These are phyloP conservation scores for Papilio machaon DNA, from an alignment of 1,140 invertebrate species.

Conservation along the genomic window DNA sequence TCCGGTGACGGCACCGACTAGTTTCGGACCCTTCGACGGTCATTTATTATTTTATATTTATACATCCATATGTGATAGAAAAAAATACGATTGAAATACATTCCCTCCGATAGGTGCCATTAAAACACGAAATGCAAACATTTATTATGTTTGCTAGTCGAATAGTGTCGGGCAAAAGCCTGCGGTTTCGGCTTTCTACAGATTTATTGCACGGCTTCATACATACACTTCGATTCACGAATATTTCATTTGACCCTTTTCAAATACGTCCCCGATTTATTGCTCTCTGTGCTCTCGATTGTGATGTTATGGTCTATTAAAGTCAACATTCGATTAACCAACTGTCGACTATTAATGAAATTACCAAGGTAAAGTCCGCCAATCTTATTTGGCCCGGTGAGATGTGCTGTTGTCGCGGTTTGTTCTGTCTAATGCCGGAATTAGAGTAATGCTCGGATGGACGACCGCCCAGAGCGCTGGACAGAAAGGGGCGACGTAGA, in stretches of 20 bases:
- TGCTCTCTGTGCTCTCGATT: not conserved
- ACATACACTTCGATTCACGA: conserved; percentile 24
- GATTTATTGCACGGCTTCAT: conserved; percentile 17
- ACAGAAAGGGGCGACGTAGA: no score
- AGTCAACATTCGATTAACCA: not conserved
- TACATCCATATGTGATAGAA: not conserved
- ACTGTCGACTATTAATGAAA: not conserved
- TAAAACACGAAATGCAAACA: conserved; percentile 9
- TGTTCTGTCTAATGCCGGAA: not conserved
- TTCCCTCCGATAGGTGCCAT: not conserved
- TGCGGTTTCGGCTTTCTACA: conserved; percentile 12
- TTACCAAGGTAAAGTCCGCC: not conserved
- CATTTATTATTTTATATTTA: not conserved
- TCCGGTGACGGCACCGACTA: no score
- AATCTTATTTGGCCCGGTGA: not conserved
- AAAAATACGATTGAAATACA: not conserved
- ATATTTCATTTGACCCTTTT: conserved; percentile 30
- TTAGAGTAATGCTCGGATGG: no score
- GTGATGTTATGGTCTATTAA: not conserved
- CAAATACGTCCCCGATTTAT: conserved; percentile 24
- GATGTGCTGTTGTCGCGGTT: not conserved
- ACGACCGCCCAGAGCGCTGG: no score
- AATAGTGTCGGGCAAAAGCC: conserved; percentile 4
- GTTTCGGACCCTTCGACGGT: no score
- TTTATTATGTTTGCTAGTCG: conserved; percentile 12